These are phyloP conservation scores for Bubo scandiacus DNA, from an alignment of 2,113 vertebrate genomes.

Conservation along the genomic window DNA sequence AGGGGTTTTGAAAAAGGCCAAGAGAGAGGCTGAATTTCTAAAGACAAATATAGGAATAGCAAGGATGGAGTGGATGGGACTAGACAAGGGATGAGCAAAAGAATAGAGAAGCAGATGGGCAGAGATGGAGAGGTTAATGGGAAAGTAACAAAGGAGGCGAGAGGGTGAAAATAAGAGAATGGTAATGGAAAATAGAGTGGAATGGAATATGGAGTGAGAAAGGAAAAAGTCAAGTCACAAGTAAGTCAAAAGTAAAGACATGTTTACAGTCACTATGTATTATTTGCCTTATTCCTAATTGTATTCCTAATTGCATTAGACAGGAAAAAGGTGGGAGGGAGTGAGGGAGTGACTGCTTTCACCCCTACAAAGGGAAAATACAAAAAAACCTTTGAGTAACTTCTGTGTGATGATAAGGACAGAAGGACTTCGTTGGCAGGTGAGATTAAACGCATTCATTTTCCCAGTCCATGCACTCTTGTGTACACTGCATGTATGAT, in stretches of 20 bases:
- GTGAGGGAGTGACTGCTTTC: not conserved
- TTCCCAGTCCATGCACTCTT: not conserved
- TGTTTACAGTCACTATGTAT: not conserved
- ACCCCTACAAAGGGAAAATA: not conserved
- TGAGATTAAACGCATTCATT: conserved; percentile 5
- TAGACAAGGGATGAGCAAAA: not conserved
- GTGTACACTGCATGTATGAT: not conserved
- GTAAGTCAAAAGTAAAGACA: not conserved
- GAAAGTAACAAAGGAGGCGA: not conserved
- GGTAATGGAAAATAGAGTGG: not conserved
- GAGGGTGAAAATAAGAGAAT: not conserved
- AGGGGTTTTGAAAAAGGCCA: not conserved
- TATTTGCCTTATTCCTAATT: not conserved
- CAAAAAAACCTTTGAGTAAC: not conserved
- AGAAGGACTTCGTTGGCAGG: not conserved
- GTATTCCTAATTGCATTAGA: not conserved
- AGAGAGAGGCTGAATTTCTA: not conserved
- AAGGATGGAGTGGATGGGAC: not conserved
- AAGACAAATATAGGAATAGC: not conserved
- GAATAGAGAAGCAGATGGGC: not conserved
- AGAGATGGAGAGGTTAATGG: not conserved
- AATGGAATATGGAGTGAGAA: not conserved
- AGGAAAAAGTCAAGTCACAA: not conserved
- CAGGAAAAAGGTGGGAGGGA: not conserved
- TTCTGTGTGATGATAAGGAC: not conserved